Evolutionary conservation across 2,113 vertebrate genomes (phyloP).

Genomic region (Calonectris borealis): DNA sequence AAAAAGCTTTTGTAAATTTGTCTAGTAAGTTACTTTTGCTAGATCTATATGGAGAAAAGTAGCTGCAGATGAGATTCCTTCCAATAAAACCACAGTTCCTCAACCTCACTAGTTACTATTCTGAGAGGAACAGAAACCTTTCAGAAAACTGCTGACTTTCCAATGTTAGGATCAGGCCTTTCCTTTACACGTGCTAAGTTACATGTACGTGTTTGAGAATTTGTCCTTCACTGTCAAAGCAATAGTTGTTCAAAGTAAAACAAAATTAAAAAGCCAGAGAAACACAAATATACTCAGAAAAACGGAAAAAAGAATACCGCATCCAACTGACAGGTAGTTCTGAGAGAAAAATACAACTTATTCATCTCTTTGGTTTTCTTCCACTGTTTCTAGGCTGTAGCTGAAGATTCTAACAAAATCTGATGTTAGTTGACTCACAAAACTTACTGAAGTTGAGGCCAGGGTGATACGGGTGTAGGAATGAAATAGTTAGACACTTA

Average conservation of each 20-base stretch:
- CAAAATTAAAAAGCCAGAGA: neutral
- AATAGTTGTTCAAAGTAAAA: neutral
- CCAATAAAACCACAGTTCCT: neutral
- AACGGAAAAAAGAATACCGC: neutral
- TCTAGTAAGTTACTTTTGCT: neutral
- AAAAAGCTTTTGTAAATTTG: neutral
- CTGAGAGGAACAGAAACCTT: conserved; percentile 4
- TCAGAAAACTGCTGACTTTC: conserved; percentile 31
- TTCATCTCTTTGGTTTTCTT: neutral
- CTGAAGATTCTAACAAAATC: neutral
- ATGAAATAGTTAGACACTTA: neutral
- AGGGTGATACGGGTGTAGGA: neutral
- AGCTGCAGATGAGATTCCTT: neutral
- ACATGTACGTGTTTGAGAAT: neutral
- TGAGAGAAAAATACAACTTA: neutral
- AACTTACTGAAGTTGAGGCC: neutral
- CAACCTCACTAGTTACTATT: neutral
- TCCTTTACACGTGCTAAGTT: neutral
- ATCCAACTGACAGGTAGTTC: neutral
- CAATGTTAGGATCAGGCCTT: neutral
- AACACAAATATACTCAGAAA: neutral
- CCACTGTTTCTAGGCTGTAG: neutral
- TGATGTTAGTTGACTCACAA: neutral
- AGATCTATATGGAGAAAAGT: neutral
- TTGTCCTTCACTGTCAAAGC: neutral